Base-by-base conservation (phyloP, 1,140 invertebrate genomes). In the Drosophila orena region DNA sequence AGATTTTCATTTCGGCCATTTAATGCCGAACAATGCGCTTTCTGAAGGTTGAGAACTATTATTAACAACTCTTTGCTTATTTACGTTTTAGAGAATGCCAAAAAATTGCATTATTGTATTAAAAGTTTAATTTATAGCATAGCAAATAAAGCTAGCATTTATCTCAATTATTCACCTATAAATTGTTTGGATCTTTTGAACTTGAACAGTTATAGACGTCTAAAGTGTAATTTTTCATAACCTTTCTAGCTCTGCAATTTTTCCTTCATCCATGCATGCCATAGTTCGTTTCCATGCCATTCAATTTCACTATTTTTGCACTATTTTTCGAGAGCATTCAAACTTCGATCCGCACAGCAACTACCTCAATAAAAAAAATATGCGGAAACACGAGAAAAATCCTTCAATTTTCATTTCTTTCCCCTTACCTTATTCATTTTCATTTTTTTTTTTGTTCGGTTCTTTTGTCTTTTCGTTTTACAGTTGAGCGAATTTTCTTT, bases 401-500 rank as follows among this genome's bases (percentile, higher is more conserved):
- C 59, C 70, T 74, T 75, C 72, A 75, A 75, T 75, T 75, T 75
- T 75, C 74, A 72, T 61, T 73, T 54, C 68, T 73, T 58, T 73
- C 15, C 61, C 37, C 50, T 55, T 59, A 77, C 57, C 49, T 54
- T 54, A 27, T 35, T 52, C 38, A 38, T 37, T 42, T 61, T 77
- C 38, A 62, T 66, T 62, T 53, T 66, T 76, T 61, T 77, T 43
- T 66, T 66, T 62, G 49, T 66, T 76, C 65, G 81, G 50, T 84
- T 59, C 75, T 86, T 86, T 88, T 86, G 81, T 81, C 77, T 88
- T 88, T 89, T 69, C 69, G 75, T 77, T 88, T 89, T 70, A 89
- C 83, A 89, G 83, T 89, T 72, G 84, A 88, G 84, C 83, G 83
- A 89, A 89, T 88, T 88, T 88, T 88, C 83, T 89, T 88, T 88